Evolutionary conservation across 2,113 vertebrate genomes (phyloP).

Genomic region (Podarcis muralis): DNA sequence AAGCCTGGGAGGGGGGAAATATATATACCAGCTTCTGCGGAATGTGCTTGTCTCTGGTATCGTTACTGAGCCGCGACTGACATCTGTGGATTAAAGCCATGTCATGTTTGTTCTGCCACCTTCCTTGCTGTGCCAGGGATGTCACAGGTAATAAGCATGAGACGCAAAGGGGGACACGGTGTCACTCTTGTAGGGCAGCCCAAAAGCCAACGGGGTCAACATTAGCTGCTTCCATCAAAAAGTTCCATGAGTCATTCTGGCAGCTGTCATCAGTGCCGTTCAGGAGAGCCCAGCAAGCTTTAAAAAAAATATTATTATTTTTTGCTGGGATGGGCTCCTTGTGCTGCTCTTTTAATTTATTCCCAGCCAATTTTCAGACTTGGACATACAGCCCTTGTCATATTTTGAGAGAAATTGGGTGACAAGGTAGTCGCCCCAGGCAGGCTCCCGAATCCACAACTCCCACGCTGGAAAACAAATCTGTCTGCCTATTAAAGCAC

Average conservation of each 20-base stretch:
- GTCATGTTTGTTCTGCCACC: constrained; percentile 28
- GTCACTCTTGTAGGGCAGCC: constrained; percentile 16
- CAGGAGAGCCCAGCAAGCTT: constrained; percentile 19
- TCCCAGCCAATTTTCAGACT: constrained; percentile 32
- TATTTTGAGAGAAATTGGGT: constrained; percentile 36
- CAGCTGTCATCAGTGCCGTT: constrained; percentile 49
- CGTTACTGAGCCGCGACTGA: constrained; percentile 22
- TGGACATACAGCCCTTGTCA: constrained; percentile 51
- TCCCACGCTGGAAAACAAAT: constrained; percentile 17
- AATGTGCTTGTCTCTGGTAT: constrained; percentile 30
- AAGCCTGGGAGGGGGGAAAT: neutral
- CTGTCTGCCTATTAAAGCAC: constrained; percentile 43
- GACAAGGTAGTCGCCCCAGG: constrained; percentile 36
- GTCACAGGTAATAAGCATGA: constrained; percentile 58
- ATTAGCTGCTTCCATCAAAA: constrained; percentile 41
- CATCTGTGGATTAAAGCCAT: constrained; percentile 55
- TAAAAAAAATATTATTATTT: no score
- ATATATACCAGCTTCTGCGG: neutral
- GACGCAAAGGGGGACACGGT: constrained; percentile 38
- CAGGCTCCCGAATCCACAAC: constrained; percentile 46
- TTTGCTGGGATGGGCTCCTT: neutral
- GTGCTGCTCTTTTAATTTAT: constrained; percentile 21
- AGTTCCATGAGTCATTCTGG: constrained; percentile 42
- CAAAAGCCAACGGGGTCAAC: constrained; percentile 45
- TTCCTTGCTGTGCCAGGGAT: constrained; percentile 46